phyloP scores from a whole-genome alignment of 1,140 invertebrate genomes.

The Papilio glaucus region DNA sequence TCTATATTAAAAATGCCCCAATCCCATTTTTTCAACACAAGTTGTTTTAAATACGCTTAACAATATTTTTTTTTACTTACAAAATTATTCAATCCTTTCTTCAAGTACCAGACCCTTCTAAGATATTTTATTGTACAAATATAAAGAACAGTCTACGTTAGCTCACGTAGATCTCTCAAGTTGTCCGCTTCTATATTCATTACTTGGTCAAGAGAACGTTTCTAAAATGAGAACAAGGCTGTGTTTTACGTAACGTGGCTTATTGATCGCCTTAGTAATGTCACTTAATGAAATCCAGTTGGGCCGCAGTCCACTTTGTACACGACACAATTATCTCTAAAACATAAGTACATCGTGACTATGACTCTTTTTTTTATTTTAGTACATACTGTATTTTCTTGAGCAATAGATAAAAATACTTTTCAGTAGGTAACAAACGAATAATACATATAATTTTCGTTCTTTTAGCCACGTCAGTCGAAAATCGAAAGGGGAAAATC shows the following conservation, averaged over 20 bases:
- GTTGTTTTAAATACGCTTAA: too few relatives aligned
- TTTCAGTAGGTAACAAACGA: too few relatives aligned
- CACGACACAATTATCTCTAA: background rate
- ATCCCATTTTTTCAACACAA: too few relatives aligned
- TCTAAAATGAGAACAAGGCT: background rate
- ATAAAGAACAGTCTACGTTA: background rate
- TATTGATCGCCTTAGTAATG: background rate
- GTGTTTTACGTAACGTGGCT: background rate
- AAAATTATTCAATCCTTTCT: too few relatives aligned
- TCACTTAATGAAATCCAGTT: conserved; percentile 13
- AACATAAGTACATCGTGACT: background rate
- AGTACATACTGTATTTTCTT: background rate
- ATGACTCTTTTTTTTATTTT: background rate
- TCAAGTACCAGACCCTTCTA: too few relatives aligned
- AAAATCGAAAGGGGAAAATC: too few relatives aligned
- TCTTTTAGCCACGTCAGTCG: too few relatives aligned
- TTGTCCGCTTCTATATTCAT: background rate
- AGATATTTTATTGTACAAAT: too few relatives aligned
- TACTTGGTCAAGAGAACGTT: background rate
- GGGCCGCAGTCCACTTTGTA: background rate
- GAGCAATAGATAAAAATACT: too few relatives aligned
- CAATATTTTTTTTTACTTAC: too few relatives aligned
- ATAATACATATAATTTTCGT: too few relatives aligned
- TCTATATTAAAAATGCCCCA: too few relatives aligned
- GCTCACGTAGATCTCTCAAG: background rate